Evolutionary conservation across 1,140 invertebrate genomes (phyloP), one percentile per base, ranked within the genome.

Genomic region (Macrobrachium rosenbergii): DNA sequence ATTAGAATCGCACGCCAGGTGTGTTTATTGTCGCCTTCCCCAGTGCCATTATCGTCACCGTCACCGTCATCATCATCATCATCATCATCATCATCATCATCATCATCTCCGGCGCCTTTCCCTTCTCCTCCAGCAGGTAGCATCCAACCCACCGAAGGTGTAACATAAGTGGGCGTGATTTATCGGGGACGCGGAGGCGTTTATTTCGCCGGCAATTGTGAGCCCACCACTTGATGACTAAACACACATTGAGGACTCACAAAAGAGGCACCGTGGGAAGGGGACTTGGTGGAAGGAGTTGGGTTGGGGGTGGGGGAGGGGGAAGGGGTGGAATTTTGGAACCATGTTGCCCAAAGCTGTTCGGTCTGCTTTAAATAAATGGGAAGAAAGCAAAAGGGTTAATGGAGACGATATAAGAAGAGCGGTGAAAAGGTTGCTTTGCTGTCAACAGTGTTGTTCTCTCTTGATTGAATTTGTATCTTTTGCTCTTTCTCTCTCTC

Each of bases 151-250:
- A 5, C 19, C 28, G 52, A 52, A 52, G 16, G 73, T 11, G 37
- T 19, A 12, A 63, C 59, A n/a, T 59, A 62, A 77, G 43, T 77
- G 16, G 43, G 12, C n/a, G 59, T 80, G 78, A 80, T 80, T 80
- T 80, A 80, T 63, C 10, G 59, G 23, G 19, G 52, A 63, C 21
- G 60, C 60, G 14, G 19, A 58, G 78, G 78, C 78, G 78, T 80
- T 80, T 80, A 80, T 80, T 64, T 23, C 78, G 12, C 23, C 16
- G 78, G 59, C 21, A 62, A 80, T 80, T 80, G 78, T 80, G 78
- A 19, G 2, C 37, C 59, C 60, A 28, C 59, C 78, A 80, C 78
- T 80, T 80, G 78, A 63, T 80, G 60, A 80, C 78, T 80, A 80
- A 80, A 80, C 78, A 37, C 78, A 28, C 78, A 80, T 63, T 63